Evolutionary conservation across 2,113 vertebrate genomes (phyloP).

Genomic region (Paratilapia polleni): DNA sequence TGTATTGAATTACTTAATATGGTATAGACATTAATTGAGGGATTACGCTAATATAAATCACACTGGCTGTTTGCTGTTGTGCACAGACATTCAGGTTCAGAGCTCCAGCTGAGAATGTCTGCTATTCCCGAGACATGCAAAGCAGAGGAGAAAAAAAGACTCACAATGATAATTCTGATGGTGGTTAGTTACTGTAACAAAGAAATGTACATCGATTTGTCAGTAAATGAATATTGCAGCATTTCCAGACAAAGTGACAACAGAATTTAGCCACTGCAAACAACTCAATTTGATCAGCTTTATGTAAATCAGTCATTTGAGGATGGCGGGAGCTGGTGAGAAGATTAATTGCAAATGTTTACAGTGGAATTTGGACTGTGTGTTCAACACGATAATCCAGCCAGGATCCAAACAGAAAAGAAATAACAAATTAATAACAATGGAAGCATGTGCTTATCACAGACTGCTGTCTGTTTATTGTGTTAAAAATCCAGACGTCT

Average conservation of each 20-base stretch:
- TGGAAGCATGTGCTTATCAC: constrained; percentile 72
- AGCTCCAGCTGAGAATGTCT: constrained; percentile 49
- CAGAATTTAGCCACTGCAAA: constrained; percentile 70
- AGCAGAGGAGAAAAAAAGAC: background rate
- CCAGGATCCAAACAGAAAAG: constrained; percentile 66
- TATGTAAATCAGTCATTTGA: constrained; percentile 77
- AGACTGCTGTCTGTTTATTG: constrained; percentile 64
- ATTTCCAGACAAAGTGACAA: constrained; percentile 71
- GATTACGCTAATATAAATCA: constrained; percentile 80
- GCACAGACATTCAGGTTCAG: constrained; percentile 63
- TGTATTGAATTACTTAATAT: constrained; percentile 80
- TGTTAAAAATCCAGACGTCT: constrained; percentile 43
- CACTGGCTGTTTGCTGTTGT: constrained; percentile 77
- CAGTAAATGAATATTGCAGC: constrained; percentile 40
- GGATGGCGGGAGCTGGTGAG: constrained; percentile 13
- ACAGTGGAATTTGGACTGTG: constrained; percentile 81
- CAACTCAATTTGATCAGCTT: constrained; percentile 83
- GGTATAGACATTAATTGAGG: constrained; percentile 84
- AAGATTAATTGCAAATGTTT: constrained; percentile 84
- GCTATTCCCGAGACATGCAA: constrained; percentile 41
- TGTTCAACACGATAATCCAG: constrained; percentile 81
- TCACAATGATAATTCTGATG: constrained; percentile 16
- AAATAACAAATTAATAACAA: constrained; percentile 81
- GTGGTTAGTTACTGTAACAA: constrained; percentile 51
- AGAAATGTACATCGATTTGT: constrained; percentile 34